Evolutionary conservation across 2,113 vertebrate genomes (phyloP), one percentile per base, ranked within the genome.

Genomic region (Hippocampus comes): DNA sequence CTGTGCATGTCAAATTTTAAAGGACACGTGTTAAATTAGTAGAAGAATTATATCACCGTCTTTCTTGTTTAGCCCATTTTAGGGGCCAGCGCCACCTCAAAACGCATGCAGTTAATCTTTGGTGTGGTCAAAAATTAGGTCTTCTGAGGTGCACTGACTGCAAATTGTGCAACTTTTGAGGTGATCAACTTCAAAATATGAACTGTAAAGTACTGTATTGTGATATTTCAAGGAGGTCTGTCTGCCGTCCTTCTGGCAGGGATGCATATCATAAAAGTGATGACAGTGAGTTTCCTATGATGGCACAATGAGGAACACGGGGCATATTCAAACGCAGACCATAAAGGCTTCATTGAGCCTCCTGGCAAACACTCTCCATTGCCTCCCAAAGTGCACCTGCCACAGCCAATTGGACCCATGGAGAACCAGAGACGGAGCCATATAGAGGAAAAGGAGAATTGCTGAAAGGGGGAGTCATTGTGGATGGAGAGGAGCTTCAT

Each of bases 301-400:
- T 83, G 72, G 86, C 77, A 77, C 65, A 71, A 65, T 67, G 74
- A 63, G 74, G 67, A 78, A 88, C 89, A 88, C 88, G 82, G 75
- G 79, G 53, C 73, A 75, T 87, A 90, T 90, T 91, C 83, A 91
- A 81, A 89, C 60, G 5, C 46, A 70, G 72, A 59, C 75, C 81
- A 91, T 88, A 91, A 91, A 88, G 88, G 84, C 78, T 82, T 88
- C 86, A 90, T 91, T 91, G 89, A 91, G 68, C 67, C 72, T 76
- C 27, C 79, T 84, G 85, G 85, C 82, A 85, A 74, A 77, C 68
- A 80, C 73, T 60, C 68, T 72, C 68, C 43, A 69, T 70, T 67
- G 75, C 71, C 72, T 82, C 72, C 75, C 66, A 68, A 73, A 84
- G 70, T 89, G 88, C 89, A 91, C 88, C 85, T 90, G 89, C 86